Percentiles rank a stretch among this genome's conserved stretches.
Conservation (phyloP, 1,140 invertebrate species). For the Babylonia areolata region DNA sequence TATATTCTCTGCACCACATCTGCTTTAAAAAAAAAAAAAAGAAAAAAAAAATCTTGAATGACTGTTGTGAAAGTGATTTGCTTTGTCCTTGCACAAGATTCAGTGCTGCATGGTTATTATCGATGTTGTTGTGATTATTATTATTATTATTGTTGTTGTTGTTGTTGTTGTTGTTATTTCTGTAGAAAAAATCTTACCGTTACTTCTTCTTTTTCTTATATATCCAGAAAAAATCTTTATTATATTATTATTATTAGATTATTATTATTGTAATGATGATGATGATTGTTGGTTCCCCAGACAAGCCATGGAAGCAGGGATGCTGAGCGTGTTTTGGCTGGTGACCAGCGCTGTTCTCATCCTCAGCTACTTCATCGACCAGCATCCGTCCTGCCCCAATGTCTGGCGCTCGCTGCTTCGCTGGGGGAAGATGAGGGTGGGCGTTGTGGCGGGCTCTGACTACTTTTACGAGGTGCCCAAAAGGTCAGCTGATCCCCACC, state of each 20-base stretch:
- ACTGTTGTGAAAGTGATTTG: too few relatives aligned
- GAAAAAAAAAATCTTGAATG: too few relatives aligned
- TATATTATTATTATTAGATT: background rate
- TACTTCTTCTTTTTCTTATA: background rate
- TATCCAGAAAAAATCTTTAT: background rate
- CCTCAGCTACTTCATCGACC: background rate
- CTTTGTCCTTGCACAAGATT: too few relatives aligned
- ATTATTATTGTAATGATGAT: too few relatives aligned
- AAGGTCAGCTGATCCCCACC: too few relatives aligned
- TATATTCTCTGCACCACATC: too few relatives aligned
- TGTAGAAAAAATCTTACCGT: too few relatives aligned
- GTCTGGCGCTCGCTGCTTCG: constrained; percentile 7
- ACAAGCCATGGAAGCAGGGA: background rate
- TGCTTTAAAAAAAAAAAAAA: too few relatives aligned
- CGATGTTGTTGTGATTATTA: too few relatives aligned
- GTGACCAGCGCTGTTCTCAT: background rate
- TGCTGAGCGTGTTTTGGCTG: background rate
- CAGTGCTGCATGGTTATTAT: too few relatives aligned
- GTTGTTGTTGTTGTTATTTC: too few relatives aligned
- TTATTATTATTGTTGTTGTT: too few relatives aligned
- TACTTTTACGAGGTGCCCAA: constrained; percentile 17
- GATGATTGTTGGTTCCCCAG: background rate
- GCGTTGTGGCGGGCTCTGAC: background rate
- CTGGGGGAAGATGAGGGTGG: constrained; percentile 19
- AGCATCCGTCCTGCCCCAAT: background rate